These are phyloP conservation scores for Diarsia brunnea DNA, from an alignment of 2,888 invertebrate species.

Conservation along the genomic window DNA sequence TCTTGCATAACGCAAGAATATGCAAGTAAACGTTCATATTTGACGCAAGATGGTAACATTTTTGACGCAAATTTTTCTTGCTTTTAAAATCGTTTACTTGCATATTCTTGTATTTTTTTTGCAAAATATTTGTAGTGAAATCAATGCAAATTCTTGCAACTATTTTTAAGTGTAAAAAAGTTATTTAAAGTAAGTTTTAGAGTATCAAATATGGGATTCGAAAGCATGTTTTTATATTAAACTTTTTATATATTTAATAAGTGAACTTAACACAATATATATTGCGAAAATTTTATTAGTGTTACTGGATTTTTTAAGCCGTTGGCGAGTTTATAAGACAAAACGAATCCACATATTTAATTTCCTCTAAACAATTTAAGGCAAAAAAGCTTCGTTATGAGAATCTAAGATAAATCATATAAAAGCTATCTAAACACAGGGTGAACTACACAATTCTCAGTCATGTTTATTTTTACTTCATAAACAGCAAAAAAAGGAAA, in stretches of 20 bases:
- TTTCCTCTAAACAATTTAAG: conserved; percentile 15
- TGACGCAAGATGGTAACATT: conserved; percentile 24
- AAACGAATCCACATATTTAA: background rate
- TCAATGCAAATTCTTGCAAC: conserved; percentile 28
- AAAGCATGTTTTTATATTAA: too few species aligned
- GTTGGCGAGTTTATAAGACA: background rate
- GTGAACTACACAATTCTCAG: conserved; percentile 23
- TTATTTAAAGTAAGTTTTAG: conserved; percentile 15
- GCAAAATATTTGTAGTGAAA: conserved; percentile 26
- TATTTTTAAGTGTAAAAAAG: conserved; percentile 20
- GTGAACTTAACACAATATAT: too few species aligned
- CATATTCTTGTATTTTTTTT: conserved; percentile 15
- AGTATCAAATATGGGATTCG: conserved; percentile 34
- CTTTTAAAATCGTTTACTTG: background rate
- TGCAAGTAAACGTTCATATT: conserved; percentile 28
- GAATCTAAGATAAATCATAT: conserved; percentile 39
- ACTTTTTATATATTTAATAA: too few species aligned
- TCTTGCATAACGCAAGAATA: conserved; percentile 39
- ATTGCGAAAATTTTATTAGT: background rate
- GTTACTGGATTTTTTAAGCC: background rate
- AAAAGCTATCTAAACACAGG: conserved; percentile 31
- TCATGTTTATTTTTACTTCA: background rate
- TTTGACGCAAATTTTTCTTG: conserved; percentile 21
- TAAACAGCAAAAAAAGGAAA: background rate
- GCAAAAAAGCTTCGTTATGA: conserved; percentile 29